Conservation (phyloP, 37 sponge, comb jelly and placozoan genomes). For the Hormiphora californensis region DNA sequence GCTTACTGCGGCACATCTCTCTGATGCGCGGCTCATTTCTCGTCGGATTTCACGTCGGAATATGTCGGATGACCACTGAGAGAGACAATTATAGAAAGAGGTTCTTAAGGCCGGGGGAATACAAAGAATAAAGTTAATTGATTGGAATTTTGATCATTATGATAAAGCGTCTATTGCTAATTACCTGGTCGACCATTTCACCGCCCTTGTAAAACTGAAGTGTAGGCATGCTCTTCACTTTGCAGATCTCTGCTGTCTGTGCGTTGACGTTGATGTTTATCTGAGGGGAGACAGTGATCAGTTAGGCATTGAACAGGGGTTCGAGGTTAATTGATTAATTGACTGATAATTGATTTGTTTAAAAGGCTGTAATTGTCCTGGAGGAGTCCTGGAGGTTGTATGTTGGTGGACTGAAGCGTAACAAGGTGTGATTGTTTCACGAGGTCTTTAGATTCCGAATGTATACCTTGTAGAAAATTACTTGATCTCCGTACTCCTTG, state of each 20-base stretch:
- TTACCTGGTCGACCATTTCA: slow-evolving; percentile 5
- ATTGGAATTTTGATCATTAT: no score
- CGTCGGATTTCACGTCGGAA: no score
- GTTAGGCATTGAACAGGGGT: not conserved
- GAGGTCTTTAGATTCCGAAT: no score
- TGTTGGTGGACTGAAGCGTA: not conserved
- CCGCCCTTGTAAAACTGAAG: slow-evolving; percentile 15
- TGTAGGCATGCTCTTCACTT: slow-evolving; percentile 42
- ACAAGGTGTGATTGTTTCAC: no score
- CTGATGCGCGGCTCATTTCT: no score
- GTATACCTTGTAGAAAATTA: slow-evolving; percentile 24
- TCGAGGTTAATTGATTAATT: not conserved
- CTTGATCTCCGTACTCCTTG: not conserved
- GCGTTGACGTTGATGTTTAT: slow-evolving; percentile 30
- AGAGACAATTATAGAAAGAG: no score
- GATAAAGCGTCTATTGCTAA: no score
- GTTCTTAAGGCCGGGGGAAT: no score
- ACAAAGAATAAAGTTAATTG: no score
- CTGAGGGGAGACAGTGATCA: not conserved
- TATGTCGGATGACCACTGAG: no score
- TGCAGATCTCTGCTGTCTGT: slow-evolving; percentile 17
- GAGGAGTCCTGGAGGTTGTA: no score
- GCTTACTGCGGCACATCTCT: no score
- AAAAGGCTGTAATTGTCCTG: not conserved
- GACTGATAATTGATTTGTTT: not conserved